Evolutionary conservation across 37 sponge, comb jelly and placozoan species (phyloP), one percentile per base, ranked within the genome.

Genomic region (Diacarnus erythraeanus): DNA sequence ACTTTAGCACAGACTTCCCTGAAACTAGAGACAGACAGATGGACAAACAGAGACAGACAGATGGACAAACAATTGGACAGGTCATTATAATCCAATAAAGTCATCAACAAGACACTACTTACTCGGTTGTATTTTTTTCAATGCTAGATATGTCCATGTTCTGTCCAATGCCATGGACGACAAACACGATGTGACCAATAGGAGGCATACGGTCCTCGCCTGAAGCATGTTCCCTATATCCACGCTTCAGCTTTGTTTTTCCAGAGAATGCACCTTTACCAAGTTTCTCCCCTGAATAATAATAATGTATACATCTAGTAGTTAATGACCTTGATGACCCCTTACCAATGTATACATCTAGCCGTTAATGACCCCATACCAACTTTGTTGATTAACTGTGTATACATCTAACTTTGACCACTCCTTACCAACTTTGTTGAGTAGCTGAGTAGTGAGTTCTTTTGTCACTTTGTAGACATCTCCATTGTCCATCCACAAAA

Each of bases 161-260:
- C 72, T 96, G 94, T 0, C 96, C 96, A 38, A 96, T 93, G 10
- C 96, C 96, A 58, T 96, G 96, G 3, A 93, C 34, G 6, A 84
- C 82, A 66, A 96, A 87, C 56, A 96, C 91, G 30, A 96, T 27
- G 58, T 96, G 96, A 40, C 80, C 80, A 57, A 92, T 84, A 26
- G 93, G 90, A 36, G 94, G 91, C 0, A 31, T 27, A 0, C 59
- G 61, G 57, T 90, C 91, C 30, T 79, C 77, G 1, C 23, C 25
- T 15, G 42, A 34, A 3, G 91, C 83, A 3, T 56, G 60, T 0
- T 91, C 91, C 77, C 84, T 83, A 79, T 89, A 96, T 22, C 96
- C 96, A 33, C 96, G 86, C 18, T 34, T 72, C 51, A 78, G 29
- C 81, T 69, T 69, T 10, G 69, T 33, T 42, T 38, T 2, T 0